Conservation (phyloP, 37 sponge, comb jelly and placozoan genomes). For the Geodia barretti region DNA sequence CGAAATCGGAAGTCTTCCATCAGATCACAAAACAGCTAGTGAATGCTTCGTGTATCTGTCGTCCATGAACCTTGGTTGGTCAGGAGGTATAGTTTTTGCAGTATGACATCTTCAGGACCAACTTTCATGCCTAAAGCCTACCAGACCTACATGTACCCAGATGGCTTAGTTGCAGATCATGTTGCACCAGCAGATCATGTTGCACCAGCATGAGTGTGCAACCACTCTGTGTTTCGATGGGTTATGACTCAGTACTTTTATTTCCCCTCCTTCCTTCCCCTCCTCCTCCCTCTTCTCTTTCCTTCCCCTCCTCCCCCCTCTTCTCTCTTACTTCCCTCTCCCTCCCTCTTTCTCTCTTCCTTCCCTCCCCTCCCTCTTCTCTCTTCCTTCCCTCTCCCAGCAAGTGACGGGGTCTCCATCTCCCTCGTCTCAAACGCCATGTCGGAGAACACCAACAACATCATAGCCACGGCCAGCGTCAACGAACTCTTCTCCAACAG, state of each 20-base stretch:
- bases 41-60: too few relatives aligned
- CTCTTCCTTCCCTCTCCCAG: background rate
- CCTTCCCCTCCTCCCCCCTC: background rate
- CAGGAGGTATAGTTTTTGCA: too few relatives aligned
- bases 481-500: constrained; percentile 60
- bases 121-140: constrained; percentile 4
- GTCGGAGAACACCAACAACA: constrained; percentile 48
- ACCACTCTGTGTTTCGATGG: too few relatives aligned
- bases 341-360: background rate
- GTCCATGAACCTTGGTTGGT: too few relatives aligned
- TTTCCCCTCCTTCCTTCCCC: constrained; percentile 1
- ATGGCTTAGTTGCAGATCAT: background rate
- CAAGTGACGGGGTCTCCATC: constrained; percentile 20
- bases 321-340: background rate
- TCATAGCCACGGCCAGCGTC: constrained; percentile 10
- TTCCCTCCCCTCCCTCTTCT: background rate
- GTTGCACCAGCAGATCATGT: background rate
- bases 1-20: too few relatives aligned
- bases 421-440: constrained; percentile 38
- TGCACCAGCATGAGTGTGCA: too few relatives aligned
- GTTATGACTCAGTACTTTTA: too few relatives aligned
- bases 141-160: background rate
- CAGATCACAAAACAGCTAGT: too few relatives aligned
- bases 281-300: background rate
- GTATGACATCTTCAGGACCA: too few relatives aligned